Evolutionary conservation across 2,113 vertebrate species (phyloP).

Genomic region (Fukomys damarensis): DNA sequence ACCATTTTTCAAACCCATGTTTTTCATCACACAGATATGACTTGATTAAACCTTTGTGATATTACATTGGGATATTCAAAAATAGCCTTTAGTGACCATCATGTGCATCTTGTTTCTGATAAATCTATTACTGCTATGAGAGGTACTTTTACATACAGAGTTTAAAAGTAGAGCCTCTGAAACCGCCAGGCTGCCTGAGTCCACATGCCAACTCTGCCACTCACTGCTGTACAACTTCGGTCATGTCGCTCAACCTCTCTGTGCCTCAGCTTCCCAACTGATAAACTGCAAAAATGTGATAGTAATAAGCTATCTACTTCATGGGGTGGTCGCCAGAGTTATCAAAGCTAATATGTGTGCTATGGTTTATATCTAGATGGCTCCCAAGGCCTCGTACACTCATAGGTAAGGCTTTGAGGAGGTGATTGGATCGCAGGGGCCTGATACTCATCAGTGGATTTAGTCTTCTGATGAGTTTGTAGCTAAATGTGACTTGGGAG

Average conservation of each 20-base stretch:
- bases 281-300: not conserved
- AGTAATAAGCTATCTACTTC: not conserved
- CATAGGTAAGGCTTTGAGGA: not conserved
- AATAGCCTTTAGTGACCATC: slow-evolving; percentile 76
- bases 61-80: slow-evolving; percentile 80
- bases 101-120: slow-evolving; percentile 68
- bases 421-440: not conserved
- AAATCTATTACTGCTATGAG: slow-evolving; percentile 50
- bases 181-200: not conserved
- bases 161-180: slow-evolving; percentile 2
- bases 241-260: slow-evolving; percentile 35
- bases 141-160: slow-evolving; percentile 30
- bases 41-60: slow-evolving; percentile 82
- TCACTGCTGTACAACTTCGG: not conserved
- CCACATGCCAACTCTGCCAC: not conserved
- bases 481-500: not conserved
- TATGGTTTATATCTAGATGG: not conserved
- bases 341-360: not conserved
- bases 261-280: not conserved
- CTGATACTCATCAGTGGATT: not conserved
- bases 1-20: slow-evolving; percentile 81
- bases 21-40: slow-evolving; percentile 83
- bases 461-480: not conserved
- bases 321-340: not conserved
- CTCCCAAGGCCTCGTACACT: not conserved